These are phyloP conservation scores for Sacculina carcini DNA, from an alignment of 2,888 invertebrate genomes.

Conservation along the genomic window DNA sequence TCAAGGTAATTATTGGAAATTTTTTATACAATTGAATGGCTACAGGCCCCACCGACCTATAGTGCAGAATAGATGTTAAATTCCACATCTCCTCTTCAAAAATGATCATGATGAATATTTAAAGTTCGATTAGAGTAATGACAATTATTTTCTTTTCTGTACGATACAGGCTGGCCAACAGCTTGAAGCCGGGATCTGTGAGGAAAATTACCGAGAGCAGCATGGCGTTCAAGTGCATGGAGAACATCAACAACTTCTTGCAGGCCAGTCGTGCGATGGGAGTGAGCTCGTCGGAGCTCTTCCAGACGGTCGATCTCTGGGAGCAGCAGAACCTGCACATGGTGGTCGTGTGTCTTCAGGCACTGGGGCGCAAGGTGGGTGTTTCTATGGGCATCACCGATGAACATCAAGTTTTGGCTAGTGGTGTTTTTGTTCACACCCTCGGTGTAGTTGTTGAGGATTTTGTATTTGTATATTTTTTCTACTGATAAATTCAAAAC, in stretches of 20 bases:
- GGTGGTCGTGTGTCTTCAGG: constrained; percentile 79
- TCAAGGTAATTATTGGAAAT: too few relatives aligned
- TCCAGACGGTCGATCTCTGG: constrained; percentile 93
- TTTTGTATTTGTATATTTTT: too few relatives aligned
- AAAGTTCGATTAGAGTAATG: too few relatives aligned
- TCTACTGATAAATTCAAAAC: too few relatives aligned
- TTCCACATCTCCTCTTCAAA: not conserved
- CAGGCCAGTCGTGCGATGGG: constrained; percentile 58
- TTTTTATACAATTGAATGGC: too few relatives aligned
- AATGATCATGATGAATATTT: too few relatives aligned
- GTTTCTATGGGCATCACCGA: not conserved
- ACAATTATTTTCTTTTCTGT: not conserved
- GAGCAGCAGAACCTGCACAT: constrained; percentile 86
- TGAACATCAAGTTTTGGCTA: too few relatives aligned
- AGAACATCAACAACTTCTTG: constrained; percentile 84
- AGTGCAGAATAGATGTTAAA: too few relatives aligned
- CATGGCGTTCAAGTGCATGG: constrained; percentile 93
- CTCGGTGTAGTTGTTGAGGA: too few relatives aligned
- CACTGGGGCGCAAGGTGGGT: constrained; percentile 73
- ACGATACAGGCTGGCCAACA: constrained; percentile 36
- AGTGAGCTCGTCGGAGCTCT: constrained; percentile 76
- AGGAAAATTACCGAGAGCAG: constrained; percentile 74
- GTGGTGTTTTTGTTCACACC: too few relatives aligned
- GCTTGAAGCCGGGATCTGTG: constrained; percentile 53
- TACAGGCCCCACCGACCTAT: too few relatives aligned